Conservation (phyloP, 2,113 vertebrate species). For the Cairina moschata region DNA sequence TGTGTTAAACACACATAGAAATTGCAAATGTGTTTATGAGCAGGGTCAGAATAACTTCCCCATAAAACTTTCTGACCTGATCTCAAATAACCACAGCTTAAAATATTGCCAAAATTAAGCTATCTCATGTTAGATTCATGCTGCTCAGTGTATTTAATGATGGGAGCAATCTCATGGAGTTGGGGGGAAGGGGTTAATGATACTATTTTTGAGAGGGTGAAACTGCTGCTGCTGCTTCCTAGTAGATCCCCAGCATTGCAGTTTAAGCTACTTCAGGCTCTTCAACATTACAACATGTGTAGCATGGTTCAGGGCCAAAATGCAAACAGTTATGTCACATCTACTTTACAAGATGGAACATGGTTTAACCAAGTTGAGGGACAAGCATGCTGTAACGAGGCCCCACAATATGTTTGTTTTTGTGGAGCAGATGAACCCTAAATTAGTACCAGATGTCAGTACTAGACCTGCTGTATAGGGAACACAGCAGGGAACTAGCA, state of each 20-base stretch:
- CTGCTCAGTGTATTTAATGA: neutral
- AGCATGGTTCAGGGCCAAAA: slow-evolving; percentile 10
- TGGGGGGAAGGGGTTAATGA: neutral
- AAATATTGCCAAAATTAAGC: neutral
- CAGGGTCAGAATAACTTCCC: neutral
- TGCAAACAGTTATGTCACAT: slow-evolving; percentile 67
- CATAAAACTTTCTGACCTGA: neutral
- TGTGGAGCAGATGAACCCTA: slow-evolving; percentile 65
- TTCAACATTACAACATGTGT: slow-evolving; percentile 50
- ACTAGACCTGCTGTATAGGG: slow-evolving; percentile 53
- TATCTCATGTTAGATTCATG: neutral
- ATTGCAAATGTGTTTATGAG: neutral
- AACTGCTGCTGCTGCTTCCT: slow-evolving; percentile 7
- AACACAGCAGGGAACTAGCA: slow-evolving; percentile 63
- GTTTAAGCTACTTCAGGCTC: slow-evolving; percentile 26
- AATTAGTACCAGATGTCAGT: slow-evolving; percentile 69
- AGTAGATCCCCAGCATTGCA: slow-evolving; percentile 8
- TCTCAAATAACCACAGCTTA: neutral
- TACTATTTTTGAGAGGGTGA: neutral
- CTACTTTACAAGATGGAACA: slow-evolving; percentile 57
- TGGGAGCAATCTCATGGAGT: fast-evolving
- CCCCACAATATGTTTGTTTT: slow-evolving; percentile 69
- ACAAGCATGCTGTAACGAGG: slow-evolving; percentile 54
- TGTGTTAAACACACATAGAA: neutral
- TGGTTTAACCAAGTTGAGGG: slow-evolving; percentile 64